phyloP scores from a whole-genome alignment of 2,888 invertebrate species.

The Aethes cnicana region DNA sequence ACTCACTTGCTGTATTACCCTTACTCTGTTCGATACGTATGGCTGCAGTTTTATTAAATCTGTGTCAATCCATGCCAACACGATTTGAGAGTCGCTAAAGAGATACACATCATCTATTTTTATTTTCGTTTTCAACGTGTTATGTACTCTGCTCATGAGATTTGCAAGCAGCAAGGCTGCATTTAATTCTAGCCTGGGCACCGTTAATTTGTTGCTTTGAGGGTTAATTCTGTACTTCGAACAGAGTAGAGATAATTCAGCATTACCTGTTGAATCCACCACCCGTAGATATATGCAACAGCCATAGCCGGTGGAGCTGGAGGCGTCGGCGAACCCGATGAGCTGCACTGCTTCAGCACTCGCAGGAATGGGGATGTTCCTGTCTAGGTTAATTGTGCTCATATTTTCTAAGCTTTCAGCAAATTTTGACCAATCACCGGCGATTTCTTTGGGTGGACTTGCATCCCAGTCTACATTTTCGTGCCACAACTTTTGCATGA shows the following conservation, averaged over 20 bases:
- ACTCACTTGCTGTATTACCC: conserved; percentile 16
- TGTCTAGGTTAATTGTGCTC: not conserved
- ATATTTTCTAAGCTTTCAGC: conserved; percentile 14
- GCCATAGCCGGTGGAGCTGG: not conserved
- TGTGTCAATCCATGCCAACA: conserved; percentile 28
- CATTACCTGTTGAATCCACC: not conserved
- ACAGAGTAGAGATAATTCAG: conserved; percentile 24
- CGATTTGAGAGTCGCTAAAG: not conserved
- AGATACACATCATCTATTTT: not conserved
- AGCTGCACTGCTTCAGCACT: not conserved
- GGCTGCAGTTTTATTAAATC: conserved; percentile 21
- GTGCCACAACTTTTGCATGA: conserved; percentile 18
- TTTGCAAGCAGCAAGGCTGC: conserved; percentile 10
- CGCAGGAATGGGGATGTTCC: not conserved
- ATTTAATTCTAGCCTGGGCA: not conserved
- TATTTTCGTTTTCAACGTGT: not conserved
- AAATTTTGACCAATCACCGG: conserved; percentile 28
- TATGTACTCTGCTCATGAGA: conserved; percentile 9
- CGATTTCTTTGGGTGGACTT: not conserved
- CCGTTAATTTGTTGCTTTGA: not conserved
- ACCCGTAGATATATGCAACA: not conserved
- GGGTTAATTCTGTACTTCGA: conserved; percentile 31
- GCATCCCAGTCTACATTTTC: conserved; percentile 24
- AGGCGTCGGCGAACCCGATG: not conserved
- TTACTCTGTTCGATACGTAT: conserved; percentile 34